Conservation (phyloP, 2,113 vertebrate species). For the Rhinogobius similis region DNA sequence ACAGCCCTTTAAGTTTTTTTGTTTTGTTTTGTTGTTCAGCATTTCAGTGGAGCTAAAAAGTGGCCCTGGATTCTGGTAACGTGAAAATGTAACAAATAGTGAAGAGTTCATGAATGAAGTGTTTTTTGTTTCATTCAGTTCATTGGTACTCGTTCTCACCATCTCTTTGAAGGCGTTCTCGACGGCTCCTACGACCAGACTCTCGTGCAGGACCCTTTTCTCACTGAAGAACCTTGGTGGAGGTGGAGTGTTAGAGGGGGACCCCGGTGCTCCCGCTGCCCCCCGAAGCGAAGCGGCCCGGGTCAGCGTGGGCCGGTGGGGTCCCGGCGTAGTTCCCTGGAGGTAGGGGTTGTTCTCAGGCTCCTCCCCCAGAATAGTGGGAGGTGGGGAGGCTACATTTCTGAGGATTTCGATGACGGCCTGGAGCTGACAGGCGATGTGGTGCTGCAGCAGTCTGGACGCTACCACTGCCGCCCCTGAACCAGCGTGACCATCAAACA, state of each 20-base stretch:
- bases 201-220: constrained; percentile 95
- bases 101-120: background rate
- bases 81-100: too few relatives aligned
- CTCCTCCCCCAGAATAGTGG: constrained; percentile 91
- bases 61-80: too few relatives aligned
- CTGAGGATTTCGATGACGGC: constrained; percentile 88
- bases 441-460: constrained; percentile 89
- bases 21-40: too few relatives aligned
- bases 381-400: constrained; percentile 79
- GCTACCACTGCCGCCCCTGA: constrained; percentile 91
- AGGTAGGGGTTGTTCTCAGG: constrained; percentile 73
- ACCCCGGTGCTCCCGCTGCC: constrained; percentile 83
- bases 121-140: background rate
- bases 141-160: constrained; percentile 72
- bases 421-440: constrained; percentile 90
- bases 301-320: constrained; percentile 82
- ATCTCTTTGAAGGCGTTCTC: constrained; percentile 98
- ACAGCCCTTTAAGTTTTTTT: too few relatives aligned
- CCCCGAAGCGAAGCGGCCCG: constrained; percentile 89
- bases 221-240: constrained; percentile 90
- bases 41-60: too few relatives aligned
- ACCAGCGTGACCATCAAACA: constrained; percentile 96
- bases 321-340: constrained; percentile 59
- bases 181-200: constrained; percentile 93
- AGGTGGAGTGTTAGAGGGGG: constrained; percentile 84